Conservation (phyloP, 1,140 invertebrate species). For the Anastatus disparis region DNA sequence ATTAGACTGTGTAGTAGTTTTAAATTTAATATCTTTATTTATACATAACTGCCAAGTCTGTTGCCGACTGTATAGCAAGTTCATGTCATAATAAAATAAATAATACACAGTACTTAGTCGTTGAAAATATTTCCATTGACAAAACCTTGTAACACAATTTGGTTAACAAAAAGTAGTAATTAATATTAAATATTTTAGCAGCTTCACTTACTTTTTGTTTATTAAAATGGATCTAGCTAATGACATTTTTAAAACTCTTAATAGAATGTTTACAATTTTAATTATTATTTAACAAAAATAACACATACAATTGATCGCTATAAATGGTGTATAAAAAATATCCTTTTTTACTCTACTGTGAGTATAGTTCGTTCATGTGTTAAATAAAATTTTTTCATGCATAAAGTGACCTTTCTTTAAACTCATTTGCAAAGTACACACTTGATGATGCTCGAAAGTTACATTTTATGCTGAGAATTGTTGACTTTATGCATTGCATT, state of each 20-base stretch:
- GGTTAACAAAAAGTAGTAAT: conserved; percentile 3
- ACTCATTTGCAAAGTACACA: no score
- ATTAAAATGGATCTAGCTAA: conserved; percentile 6
- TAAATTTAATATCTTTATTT: no score
- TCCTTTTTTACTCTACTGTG: no score
- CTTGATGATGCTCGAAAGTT: no score
- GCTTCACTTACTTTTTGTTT: conserved; percentile 5
- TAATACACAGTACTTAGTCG: conserved; percentile 2
- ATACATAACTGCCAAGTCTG: background rate
- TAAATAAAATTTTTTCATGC: no score
- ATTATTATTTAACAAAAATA: conserved; percentile 19
- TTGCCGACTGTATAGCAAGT: conserved; percentile 9
- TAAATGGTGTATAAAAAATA: no score
- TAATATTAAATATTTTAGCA: background rate
- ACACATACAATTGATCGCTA: no score
- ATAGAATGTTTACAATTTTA: conserved; percentile 10
- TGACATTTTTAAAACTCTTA: conserved; percentile 17
- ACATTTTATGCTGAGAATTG: no score
- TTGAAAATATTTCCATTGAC: conserved; percentile 25
- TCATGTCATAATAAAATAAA: conserved; percentile 19
- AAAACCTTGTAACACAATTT: conserved; percentile 8
- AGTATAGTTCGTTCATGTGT: no score
- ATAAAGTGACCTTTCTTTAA: no score
- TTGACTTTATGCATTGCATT: no score
- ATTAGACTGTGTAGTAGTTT: no score